Conservation (phyloP, 1,140 invertebrate species). For the Pectinophora gossypiella region DNA sequence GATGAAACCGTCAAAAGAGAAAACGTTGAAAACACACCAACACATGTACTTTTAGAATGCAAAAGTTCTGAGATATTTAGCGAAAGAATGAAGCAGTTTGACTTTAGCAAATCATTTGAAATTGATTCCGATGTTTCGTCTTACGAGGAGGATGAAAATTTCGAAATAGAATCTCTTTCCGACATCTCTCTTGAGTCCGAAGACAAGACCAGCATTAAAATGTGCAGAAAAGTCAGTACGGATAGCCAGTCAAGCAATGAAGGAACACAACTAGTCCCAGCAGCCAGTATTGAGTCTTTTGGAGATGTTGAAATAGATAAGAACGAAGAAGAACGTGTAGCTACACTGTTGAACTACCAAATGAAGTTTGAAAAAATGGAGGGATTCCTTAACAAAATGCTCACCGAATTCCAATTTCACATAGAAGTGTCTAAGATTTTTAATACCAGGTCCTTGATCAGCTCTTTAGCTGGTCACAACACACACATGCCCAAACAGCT, state of each 20-base stretch:
- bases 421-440: constrained; percentile 60
- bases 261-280: constrained; percentile 17
- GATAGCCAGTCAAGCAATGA: constrained; percentile 18
- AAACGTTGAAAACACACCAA: constrained; percentile 58
- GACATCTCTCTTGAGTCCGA: constrained; percentile 32
- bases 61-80: constrained; percentile 50
- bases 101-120: constrained; percentile 59
- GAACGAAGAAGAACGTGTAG: constrained; percentile 43
- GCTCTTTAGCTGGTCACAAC: constrained; percentile 26
- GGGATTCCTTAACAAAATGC: constrained; percentile 38
- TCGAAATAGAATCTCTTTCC: constrained; percentile 45
- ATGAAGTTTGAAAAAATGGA: constrained; percentile 54
- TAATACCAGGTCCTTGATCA: constrained; percentile 32
- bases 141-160: constrained; percentile 34
- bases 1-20: constrained; percentile 21
- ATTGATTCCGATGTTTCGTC: constrained; percentile 45
- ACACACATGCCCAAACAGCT: constrained; percentile 27
- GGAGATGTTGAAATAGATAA: constrained; percentile 52
- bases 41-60: constrained; percentile 45
- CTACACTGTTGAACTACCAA: constrained; percentile 45
- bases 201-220: constrained; percentile 41
- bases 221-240: constrained; percentile 51
- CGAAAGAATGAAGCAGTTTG: constrained; percentile 41
- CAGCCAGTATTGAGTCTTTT: constrained; percentile 49
- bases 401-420: constrained; percentile 58